phyloP scores from a whole-genome alignment of 2,113 vertebrate genomes.

The Uropsilus gracilis region DNA sequence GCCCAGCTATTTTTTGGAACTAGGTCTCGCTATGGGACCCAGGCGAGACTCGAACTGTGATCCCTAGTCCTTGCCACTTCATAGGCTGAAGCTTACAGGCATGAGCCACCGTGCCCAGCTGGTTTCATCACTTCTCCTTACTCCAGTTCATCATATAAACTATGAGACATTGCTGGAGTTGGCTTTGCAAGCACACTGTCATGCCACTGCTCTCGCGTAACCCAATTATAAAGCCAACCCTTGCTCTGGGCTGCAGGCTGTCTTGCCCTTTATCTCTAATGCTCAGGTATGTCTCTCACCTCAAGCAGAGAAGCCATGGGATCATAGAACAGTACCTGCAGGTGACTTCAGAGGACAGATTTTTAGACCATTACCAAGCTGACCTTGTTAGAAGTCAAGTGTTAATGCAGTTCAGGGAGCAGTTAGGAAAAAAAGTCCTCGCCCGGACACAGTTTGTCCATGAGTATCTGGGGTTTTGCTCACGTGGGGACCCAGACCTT shows the following conservation, averaged over 20 bases:
- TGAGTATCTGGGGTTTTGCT: neutral
- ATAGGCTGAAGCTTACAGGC: no score
- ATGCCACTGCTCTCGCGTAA: neutral
- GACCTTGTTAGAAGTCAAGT: neutral
- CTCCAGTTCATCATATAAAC: neutral
- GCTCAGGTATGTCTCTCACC: neutral
- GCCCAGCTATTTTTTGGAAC: no score
- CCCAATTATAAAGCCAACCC: neutral
- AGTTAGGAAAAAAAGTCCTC: neutral
- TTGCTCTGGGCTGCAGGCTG: neutral
- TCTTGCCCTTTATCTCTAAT: neutral
- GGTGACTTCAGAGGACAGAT: neutral
- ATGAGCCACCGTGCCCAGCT: no score
- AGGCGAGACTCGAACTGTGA: no score
- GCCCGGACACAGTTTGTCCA: neutral
- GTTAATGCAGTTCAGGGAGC: neutral
- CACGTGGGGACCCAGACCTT: neutral
- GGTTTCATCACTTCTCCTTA: neutral
- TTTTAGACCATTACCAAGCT: neutral
- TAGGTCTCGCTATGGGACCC: no score
- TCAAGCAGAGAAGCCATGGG: neutral
- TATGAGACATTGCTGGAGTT: neutral
- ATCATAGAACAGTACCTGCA: neutral
- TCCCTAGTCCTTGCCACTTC: no score
- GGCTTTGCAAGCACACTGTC: neutral